Evolutionary conservation across 2,113 vertebrate species (phyloP).

Genomic region (Mungos mungo): DNA sequence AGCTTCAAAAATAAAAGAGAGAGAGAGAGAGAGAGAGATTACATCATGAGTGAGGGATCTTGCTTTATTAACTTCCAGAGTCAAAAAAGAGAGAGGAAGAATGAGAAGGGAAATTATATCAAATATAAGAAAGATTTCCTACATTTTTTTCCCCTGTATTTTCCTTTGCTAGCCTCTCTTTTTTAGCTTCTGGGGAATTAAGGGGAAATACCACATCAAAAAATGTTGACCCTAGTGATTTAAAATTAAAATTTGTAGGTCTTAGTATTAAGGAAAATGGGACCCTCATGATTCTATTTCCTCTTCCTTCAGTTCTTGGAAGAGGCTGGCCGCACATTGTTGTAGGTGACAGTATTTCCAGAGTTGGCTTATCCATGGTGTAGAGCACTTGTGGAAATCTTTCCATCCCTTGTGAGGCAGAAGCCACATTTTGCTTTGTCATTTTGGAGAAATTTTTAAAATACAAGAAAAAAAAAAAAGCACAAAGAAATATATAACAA

Average conservation of each 20-base stretch:
- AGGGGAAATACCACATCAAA: neutral
- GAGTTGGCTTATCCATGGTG: neutral
- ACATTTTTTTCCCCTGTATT: neutral
- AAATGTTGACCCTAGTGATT: neutral
- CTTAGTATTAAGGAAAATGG: neutral
- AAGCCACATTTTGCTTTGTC: neutral
- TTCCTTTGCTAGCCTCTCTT: neutral
- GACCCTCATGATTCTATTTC: neutral
- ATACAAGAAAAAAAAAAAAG: neutral
- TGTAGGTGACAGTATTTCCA: neutral
- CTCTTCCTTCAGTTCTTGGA: neutral
- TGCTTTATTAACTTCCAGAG: conserved; percentile 27
- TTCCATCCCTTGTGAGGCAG: neutral
- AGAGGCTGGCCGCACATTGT: neutral
- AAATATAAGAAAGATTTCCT: neutral
- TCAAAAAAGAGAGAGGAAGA: neutral
- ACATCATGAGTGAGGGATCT: neutral
- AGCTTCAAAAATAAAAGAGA: neutral
- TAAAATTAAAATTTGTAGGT: conserved; percentile 45
- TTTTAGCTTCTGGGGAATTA: neutral
- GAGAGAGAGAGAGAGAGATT: neutral
- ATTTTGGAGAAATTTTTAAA: conserved; percentile 13
- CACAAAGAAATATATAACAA: neutral
- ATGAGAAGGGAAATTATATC: neutral
- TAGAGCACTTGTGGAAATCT: neutral